A percentile compares a stretch with the other conserved stretches of the same genome.
Evolutionary conservation across 2,113 vertebrate genomes (phyloP).

Genomic region (Barnardius zonarius): DNA sequence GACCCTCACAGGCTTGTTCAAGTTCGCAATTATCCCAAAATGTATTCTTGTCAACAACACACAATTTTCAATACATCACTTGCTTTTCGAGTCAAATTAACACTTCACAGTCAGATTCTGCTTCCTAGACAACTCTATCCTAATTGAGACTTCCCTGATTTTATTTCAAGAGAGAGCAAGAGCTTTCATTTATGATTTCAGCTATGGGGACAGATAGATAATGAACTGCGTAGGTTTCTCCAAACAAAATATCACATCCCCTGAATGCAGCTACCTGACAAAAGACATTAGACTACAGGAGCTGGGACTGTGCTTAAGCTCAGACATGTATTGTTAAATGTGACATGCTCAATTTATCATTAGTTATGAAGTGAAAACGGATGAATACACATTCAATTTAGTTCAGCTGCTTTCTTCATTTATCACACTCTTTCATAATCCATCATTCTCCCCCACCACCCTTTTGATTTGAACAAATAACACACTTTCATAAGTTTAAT

Average conservation of each 20-base stretch:
- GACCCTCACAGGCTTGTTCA: not conserved
- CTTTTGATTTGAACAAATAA: slow-evolving; percentile 88
- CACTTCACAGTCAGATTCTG: slow-evolving; percentile 15
- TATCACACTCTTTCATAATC: slow-evolving; percentile 92
- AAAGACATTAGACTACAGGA: slow-evolving; percentile 68
- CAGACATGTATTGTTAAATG: slow-evolving; percentile 89
- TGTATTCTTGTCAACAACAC: slow-evolving; percentile 21
- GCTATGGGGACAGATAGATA: slow-evolving; percentile 46
- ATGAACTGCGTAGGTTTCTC: slow-evolving; percentile 40
- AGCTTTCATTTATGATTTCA: slow-evolving; percentile 32
- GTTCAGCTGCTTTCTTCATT: slow-evolving; percentile 97
- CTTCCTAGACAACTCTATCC: not conserved
- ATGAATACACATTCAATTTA: slow-evolving; percentile 99
- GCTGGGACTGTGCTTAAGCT: slow-evolving; percentile 80
- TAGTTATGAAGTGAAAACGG: slow-evolving; percentile 96
- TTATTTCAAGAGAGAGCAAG: not conserved
- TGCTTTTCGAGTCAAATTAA: not conserved
- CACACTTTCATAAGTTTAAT: slow-evolving; percentile 93
- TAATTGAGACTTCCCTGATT: slow-evolving; percentile 6
- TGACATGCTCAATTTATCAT: slow-evolving; percentile 99
- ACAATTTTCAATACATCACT: slow-evolving; percentile 29
- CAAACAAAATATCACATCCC: slow-evolving; percentile 68
- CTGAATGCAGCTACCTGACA: slow-evolving; percentile 75
- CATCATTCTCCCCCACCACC: slow-evolving; percentile 84
- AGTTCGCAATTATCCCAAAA: not conserved